phyloP scores from a whole-genome alignment of 2,888 invertebrate genomes.

The Neoascia interrupta region DNA sequence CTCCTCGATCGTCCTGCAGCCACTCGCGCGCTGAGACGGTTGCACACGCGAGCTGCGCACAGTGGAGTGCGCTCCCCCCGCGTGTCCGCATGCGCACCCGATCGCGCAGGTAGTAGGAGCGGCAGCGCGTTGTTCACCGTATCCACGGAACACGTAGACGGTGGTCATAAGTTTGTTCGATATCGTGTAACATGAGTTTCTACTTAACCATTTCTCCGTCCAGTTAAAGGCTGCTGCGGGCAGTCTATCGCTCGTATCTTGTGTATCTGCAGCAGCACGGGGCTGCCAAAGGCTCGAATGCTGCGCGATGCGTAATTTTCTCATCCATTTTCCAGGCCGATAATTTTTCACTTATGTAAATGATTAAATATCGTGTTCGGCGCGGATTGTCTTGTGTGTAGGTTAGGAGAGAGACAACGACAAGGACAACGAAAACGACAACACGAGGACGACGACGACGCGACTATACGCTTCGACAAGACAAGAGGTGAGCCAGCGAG shows the following conservation, averaged over 20 bases:
- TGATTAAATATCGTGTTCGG: conserved; percentile 69
- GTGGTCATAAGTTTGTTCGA: conserved; percentile 76
- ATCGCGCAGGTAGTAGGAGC: conserved; percentile 58
- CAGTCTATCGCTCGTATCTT: conserved; percentile 59
- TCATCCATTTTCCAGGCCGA: conserved; percentile 66
- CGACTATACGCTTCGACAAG: conserved; percentile 33
- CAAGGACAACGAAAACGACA: conserved; percentile 24
- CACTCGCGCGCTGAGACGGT: conserved; percentile 61
- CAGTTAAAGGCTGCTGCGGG: conserved; percentile 53
- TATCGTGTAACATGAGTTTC: conserved; percentile 76
- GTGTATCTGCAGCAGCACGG: conserved; percentile 54
- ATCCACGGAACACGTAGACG: conserved; percentile 71
- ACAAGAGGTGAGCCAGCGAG: too few relatives aligned
- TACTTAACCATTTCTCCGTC: conserved; percentile 74
- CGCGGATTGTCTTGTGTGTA: conserved; percentile 68
- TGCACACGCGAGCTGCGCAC: conserved; percentile 55
- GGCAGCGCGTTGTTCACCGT: conserved; percentile 59
- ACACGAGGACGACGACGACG: conserved; percentile 43
- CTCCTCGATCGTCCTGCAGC: conserved; percentile 50
- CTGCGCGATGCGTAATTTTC: conserved; percentile 67
- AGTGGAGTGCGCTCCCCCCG: conserved; percentile 31
- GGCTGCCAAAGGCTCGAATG: conserved; percentile 28
- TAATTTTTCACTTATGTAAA: conserved; percentile 70
- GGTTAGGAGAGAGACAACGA: conserved; percentile 47
- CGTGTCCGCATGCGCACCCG: conserved; percentile 62